Conservation (phyloP, 2,888 invertebrate genomes). For the Epiblema foenella region DNA sequence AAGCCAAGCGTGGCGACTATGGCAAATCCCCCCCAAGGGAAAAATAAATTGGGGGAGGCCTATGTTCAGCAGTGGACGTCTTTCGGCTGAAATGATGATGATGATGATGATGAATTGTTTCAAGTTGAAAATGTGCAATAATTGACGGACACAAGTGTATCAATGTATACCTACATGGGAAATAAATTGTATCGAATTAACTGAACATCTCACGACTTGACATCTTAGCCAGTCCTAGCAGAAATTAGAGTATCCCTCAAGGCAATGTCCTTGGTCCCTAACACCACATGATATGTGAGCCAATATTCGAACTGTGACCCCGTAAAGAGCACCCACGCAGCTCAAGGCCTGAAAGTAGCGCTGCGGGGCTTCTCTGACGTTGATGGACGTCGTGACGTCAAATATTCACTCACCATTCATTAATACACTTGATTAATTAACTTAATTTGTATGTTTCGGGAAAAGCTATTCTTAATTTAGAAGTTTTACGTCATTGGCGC, state of each 20-base stretch:
- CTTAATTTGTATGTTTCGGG: neutral
- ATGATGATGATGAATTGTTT: too few relatives aligned
- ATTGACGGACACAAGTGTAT: too few relatives aligned
- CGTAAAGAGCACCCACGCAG: conserved; percentile 17
- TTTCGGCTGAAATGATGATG: too few relatives aligned
- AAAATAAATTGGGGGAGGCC: too few relatives aligned
- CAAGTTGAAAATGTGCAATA: too few relatives aligned
- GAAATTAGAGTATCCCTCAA: conserved; percentile 6
- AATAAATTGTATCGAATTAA: too few relatives aligned
- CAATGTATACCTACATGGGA: too few relatives aligned
- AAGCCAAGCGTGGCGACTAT: too few relatives aligned
- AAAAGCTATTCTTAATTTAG: conserved; percentile 14
- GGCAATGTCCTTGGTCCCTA: conserved; percentile 9
- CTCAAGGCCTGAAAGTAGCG: conserved; percentile 6
- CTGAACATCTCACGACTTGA: too few relatives aligned
- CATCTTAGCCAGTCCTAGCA: neutral
- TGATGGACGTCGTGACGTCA: conserved; percentile 36
- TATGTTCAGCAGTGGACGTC: too few relatives aligned
- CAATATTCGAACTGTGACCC: conserved; percentile 3
- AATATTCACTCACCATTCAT: conserved; percentile 21
- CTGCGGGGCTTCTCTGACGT: conserved; percentile 31
- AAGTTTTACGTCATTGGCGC: conserved; percentile 20
- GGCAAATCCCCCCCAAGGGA: too few relatives aligned
- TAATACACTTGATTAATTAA: conserved; percentile 29
- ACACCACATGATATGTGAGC: neutral